phyloP scores from a whole-genome alignment of 2,113 vertebrate species.

The Stegostoma tigrinum region DNA sequence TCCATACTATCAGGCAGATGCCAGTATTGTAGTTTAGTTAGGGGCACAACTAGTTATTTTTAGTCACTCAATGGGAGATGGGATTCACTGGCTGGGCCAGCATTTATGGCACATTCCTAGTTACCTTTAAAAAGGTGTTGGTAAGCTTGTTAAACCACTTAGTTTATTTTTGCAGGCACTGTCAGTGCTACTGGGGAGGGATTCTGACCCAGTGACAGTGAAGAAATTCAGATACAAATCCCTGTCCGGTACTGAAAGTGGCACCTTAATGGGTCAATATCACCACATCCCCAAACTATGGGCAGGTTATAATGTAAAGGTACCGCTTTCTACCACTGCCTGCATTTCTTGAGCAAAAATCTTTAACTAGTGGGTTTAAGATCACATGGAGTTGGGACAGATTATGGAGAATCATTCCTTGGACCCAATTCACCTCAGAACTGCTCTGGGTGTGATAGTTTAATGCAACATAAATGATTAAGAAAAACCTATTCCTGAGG shows the following conservation, averaged over 20 bases:
- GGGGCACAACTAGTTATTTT: no score
- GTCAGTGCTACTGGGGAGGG: no score
- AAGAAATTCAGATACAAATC: neutral
- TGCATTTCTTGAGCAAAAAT: neutral
- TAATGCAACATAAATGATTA: neutral
- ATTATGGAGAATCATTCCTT: neutral
- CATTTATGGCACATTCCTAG: no score
- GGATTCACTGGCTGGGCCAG: no score
- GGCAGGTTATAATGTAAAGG: neutral
- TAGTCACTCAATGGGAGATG: no score
- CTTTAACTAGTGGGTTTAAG: neutral
- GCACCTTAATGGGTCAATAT: neutral
- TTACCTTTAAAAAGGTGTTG: no score
- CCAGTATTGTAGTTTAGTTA: no score
- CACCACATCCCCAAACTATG: neutral
- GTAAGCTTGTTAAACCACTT: no score
- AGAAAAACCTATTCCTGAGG: neutral
- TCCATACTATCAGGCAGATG: no score
- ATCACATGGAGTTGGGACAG: neutral
- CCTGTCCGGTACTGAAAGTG: neutral
- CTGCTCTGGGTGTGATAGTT: neutral
- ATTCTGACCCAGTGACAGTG: no score
- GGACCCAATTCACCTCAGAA: neutral
- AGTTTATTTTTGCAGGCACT: no score
- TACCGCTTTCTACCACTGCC: neutral